Percentiles rank a stretch among this genome's conserved stretches.
Conservation (phyloP, 2,113 vertebrate genomes). For the Pimephales promelas region DNA sequence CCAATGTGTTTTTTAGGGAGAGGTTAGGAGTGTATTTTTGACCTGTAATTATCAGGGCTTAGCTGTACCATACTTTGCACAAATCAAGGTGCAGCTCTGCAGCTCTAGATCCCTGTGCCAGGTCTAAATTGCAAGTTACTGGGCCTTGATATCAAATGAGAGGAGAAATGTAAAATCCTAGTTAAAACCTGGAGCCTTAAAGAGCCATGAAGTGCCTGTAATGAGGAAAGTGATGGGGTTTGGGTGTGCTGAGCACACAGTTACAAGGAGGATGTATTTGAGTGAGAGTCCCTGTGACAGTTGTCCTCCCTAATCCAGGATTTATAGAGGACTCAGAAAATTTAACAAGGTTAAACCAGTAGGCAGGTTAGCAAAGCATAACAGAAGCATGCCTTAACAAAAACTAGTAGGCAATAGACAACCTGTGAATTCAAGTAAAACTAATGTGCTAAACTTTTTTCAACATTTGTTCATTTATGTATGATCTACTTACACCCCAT, state of each 20-base stretch:
- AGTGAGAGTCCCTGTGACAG: constrained; percentile 64
- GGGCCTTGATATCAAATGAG: constrained; percentile 71
- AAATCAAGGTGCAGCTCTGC: constrained; percentile 72
- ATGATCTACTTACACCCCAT: background rate
- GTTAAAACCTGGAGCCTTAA: constrained; percentile 74
- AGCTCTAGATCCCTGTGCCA: constrained; percentile 63
- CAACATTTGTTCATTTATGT: background rate
- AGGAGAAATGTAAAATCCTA: constrained; percentile 75
- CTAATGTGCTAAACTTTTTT: background rate
- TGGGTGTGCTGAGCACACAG: constrained; percentile 66
- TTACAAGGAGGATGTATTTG: constrained; percentile 50
- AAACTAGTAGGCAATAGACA: constrained; percentile 14
- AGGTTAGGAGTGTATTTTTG: constrained; percentile 63
- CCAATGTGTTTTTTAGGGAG: constrained; percentile 62
- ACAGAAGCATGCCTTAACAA: constrained; percentile 32
- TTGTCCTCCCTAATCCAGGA: constrained; percentile 75
- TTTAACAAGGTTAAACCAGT: constrained; percentile 69
- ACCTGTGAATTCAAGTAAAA: background rate
- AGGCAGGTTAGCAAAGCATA: constrained; percentile 62
- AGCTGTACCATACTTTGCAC: constrained; percentile 64
- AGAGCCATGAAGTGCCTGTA: constrained; percentile 74
- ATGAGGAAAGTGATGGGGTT: constrained; percentile 76
- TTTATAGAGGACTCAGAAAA: constrained; percentile 65
- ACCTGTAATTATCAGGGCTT: constrained; percentile 73
- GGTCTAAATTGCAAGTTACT: constrained; percentile 70